A percentile compares a stretch with the other conserved stretches of the same genome.
Evolutionary conservation across 2,797 vertebrate genomes (phyloP).

Genomic region (Clamator glandarius): DNA sequence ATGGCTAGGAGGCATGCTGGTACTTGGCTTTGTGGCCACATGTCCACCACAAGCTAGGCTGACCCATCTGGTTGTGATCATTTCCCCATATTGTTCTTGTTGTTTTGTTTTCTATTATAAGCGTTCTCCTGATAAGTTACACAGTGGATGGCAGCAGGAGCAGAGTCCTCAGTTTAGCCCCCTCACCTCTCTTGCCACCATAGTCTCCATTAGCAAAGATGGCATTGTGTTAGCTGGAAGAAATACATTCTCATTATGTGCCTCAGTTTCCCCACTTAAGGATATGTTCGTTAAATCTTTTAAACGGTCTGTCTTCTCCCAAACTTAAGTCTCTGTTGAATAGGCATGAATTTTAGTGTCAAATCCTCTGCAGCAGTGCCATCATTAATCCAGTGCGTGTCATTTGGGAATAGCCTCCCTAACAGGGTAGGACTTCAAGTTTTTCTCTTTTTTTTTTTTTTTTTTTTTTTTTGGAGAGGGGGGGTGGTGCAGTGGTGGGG

Average conservation of each 20-base stretch:
- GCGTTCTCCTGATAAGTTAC: neutral
- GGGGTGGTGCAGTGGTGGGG: neutral
- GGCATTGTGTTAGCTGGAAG: neutral
- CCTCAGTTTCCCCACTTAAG: neutral
- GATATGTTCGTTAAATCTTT: neutral
- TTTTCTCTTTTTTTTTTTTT: accelerated
- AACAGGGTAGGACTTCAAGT: neutral
- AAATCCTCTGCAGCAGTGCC: neutral
- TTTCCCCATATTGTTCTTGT: neutral
- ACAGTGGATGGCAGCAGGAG: neutral
- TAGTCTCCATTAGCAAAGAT: neutral
- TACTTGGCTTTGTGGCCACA: neutral
- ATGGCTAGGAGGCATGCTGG: neutral
- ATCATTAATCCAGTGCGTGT: accelerated
- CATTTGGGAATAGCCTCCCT: neutral
- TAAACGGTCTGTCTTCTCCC: neutral
- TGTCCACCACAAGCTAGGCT: neutral
- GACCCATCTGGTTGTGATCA: neutral
- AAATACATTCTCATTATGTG: neutral
- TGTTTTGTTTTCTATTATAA: neutral
- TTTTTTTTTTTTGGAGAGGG: no score
- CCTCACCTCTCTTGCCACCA: accelerated
- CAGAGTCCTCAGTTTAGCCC: neutral
- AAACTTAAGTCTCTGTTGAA: neutral
- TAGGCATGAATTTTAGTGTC: neutral